A percentile compares a stretch with the other conserved stretches of the same genome.
Conservation (phyloP, 2,113 vertebrate species). For the Natator depressus region DNA sequence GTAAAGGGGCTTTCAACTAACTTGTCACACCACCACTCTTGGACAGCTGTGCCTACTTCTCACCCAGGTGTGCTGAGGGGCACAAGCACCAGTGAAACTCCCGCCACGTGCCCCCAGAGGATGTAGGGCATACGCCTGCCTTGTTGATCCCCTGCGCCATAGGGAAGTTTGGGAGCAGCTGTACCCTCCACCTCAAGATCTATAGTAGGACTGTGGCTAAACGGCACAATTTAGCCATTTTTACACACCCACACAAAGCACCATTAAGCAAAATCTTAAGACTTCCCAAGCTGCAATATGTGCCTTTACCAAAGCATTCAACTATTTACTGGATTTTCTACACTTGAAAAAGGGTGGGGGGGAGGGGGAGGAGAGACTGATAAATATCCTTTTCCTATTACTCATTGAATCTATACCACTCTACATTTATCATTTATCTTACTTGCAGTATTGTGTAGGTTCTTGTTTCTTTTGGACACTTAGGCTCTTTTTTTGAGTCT, state of each 20-base stretch:
- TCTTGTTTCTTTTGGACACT: neutral
- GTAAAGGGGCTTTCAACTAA: neutral
- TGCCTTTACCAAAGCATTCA: accelerated
- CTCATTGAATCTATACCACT: neutral
- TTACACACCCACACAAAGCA: neutral
- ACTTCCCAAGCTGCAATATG: neutral
- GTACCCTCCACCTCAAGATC: neutral
- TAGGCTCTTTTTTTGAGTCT: neutral
- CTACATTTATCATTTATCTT: neutral
- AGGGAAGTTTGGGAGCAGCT: neutral
- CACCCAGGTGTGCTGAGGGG: accelerated
- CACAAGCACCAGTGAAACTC: accelerated
- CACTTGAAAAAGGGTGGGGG: neutral
- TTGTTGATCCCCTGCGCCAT: neutral
- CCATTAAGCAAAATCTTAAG: neutral
- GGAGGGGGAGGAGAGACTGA: neutral
- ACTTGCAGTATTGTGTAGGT: accelerated
- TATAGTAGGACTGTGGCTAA: neutral
- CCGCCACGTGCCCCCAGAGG: accelerated
- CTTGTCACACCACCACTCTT: neutral
- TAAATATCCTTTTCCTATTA: neutral
- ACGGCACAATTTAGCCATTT: neutral
- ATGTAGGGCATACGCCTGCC: accelerated
- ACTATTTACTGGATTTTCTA: neutral
- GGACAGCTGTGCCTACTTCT: neutral